A percentile compares a stretch with the other conserved stretches of the same genome.
Evolutionary conservation across 2,113 vertebrate species (phyloP).

Genomic region (Lepisosteus osseus): DNA sequence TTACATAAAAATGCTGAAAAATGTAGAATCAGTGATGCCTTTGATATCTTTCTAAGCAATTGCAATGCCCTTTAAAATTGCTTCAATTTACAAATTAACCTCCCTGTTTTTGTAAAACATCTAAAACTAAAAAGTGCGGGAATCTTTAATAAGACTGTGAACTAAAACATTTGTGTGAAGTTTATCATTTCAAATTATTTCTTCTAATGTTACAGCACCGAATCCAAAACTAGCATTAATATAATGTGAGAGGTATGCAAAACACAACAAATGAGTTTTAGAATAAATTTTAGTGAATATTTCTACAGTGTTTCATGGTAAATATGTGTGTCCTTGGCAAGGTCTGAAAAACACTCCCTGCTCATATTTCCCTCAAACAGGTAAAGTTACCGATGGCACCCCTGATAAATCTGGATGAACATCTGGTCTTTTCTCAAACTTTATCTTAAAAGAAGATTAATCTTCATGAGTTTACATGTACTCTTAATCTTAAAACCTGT

Average conservation of each 20-base stretch:
- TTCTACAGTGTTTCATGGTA: neutral
- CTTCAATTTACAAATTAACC: too few relatives aligned
- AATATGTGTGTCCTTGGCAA: constrained; percentile 3
- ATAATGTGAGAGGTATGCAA: neutral
- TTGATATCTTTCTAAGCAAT: too few relatives aligned
- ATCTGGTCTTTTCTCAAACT: constrained; percentile 16
- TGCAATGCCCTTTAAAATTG: too few relatives aligned
- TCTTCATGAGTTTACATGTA: neutral
- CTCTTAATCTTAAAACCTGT: neutral
- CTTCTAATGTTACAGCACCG: constrained; percentile 14
- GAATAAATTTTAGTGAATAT: too few relatives aligned
- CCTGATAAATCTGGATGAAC: constrained; percentile 17
- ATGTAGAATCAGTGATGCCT: too few relatives aligned
- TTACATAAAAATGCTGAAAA: too few relatives aligned
- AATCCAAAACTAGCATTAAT: neutral
- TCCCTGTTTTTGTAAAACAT: too few relatives aligned
- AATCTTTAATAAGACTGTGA: too few relatives aligned
- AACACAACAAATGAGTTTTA: too few relatives aligned
- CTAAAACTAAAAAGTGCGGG: too few relatives aligned
- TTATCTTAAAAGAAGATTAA: constrained; percentile 18
- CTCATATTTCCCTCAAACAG: constrained; percentile 21
- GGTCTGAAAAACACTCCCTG: constrained; percentile 20
- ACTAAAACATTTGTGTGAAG: too few relatives aligned
- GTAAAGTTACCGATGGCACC: constrained; percentile 26
- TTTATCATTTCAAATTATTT: too few relatives aligned